Percentiles rank a stretch among this genome's conserved stretches.
Conservation (phyloP, 2,888 invertebrate species). For the Yponomeuta plumbellus region DNA sequence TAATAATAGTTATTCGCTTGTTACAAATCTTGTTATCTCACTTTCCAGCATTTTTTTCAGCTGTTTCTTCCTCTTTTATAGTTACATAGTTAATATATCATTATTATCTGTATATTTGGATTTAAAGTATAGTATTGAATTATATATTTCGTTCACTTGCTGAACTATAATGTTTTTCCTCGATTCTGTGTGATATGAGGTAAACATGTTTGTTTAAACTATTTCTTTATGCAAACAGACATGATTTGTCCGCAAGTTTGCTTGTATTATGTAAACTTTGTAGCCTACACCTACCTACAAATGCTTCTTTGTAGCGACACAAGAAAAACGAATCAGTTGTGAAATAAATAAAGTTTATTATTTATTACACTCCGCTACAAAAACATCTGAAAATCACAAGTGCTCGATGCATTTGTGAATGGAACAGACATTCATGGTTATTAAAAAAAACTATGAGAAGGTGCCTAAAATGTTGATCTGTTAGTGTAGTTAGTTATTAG, state of each 20-base stretch:
- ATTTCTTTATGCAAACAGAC: not conserved
- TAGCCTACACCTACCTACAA: not conserved
- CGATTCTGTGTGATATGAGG: not conserved
- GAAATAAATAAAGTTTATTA: not conserved
- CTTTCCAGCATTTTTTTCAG: not conserved
- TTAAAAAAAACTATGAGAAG: constrained; percentile 37
- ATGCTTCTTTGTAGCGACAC: not conserved
- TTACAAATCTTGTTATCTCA: no score
- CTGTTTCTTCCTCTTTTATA: not conserved
- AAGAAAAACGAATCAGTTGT: not conserved
- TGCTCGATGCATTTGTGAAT: not conserved
- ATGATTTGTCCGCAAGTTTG: not conserved
- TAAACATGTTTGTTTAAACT: not conserved
- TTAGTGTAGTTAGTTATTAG: constrained; percentile 41
- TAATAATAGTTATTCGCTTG: no score
- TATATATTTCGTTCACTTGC: not conserved
- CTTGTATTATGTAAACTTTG: not conserved
- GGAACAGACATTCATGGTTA: no score
- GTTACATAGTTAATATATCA: not conserved
- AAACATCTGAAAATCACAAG: not conserved
- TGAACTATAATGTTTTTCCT: not conserved
- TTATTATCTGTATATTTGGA: constrained; percentile 3
- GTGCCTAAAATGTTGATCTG: constrained; percentile 61
- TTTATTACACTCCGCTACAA: not conserved
- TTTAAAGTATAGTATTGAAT: constrained; percentile 15